Base-by-base conservation (phyloP, 2,797 vertebrate genomes). In the Anguilla anguilla region DNA sequence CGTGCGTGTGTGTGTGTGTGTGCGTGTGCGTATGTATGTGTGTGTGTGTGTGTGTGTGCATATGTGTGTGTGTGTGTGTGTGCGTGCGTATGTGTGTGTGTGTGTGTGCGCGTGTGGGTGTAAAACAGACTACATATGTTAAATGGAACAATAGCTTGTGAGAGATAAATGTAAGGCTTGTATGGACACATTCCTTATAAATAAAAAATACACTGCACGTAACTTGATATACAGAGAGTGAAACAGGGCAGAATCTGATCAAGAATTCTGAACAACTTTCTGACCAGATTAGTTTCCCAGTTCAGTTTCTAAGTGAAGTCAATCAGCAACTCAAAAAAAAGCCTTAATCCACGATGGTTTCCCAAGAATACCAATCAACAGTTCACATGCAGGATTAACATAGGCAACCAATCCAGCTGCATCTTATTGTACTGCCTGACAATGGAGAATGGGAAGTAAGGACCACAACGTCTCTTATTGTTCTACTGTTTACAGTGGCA, bases 331-430 rank as follows among this genome's bases (percentile, higher is more conserved):
- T 88, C 88, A 83, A 85, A 85, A 72, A 89, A 84, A 59, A 90
- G 91, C 88, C 91, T 93, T 92, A 94, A 89, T 92, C 84, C 31
- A 67, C 90, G 91, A 91, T 11, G 86, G 91, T 88, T 89, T 89
- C 91, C 91, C 31, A 25, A 89, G 91, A 89, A 93, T 91, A 91
- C 90, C 93, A 91, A 89, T 92, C 90, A 88, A 81, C 90, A 91
- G 7, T 91, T 94, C 82, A 86, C 89, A 90, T 88, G 86, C 87
- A 84, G 91, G 6, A 83, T 89, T 93, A 89, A 94, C 92, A 92
- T 90, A 89, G 86, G 86, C 90, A 28, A 88, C 86, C 91, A 91
- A 69, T 91, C 91, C 88, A 5, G 5, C 77, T 89, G 89, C 88
- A 91, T 92, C 89, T 88, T 77, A 59, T 91, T 92, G 90, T 92